These are phyloP conservation scores for Marasmarcha lunaedactyla DNA, from an alignment of 2,888 invertebrate species.

Conservation along the genomic window DNA sequence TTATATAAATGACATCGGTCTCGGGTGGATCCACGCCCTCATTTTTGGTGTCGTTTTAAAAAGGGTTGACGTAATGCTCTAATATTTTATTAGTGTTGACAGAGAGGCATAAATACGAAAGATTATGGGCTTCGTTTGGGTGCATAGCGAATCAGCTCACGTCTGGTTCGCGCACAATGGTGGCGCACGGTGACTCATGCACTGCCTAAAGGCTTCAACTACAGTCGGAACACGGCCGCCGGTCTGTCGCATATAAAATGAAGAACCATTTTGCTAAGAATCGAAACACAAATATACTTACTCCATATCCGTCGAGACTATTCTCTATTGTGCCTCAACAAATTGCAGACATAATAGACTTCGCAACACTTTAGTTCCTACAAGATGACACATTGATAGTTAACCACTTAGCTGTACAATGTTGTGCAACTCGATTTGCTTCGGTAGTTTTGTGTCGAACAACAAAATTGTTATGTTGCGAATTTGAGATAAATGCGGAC, in stretches of 20 bases:
- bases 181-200: slow-evolving; percentile 43
- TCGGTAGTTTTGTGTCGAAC: slow-evolving; percentile 14
- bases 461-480: too few relatives aligned
- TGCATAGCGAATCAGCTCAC: background rate
- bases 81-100: background rate
- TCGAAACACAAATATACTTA: slow-evolving; percentile 60
- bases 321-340: slow-evolving; percentile 62
- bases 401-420: slow-evolving; percentile 30
- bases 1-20: slow-evolving; percentile 5
- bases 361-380: slow-evolving; percentile 43
- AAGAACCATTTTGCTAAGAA: slow-evolving; percentile 34
- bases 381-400: slow-evolving; percentile 52
- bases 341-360: slow-evolving; percentile 58
- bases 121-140: background rate
- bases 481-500: too few relatives aligned
- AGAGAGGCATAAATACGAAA: background rate
- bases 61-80: background rate
- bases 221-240: background rate
- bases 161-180: slow-evolving; percentile 21
- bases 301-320: slow-evolving; percentile 60
- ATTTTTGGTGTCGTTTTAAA: background rate
- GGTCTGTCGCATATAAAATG: slow-evolving; percentile 21
- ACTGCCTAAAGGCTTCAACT: slow-evolving; percentile 17
- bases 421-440: slow-evolving; percentile 26
- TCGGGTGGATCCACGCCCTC: slow-evolving; percentile 10